Conservation (phyloP, 2,113 vertebrate genomes). For the Cavia porcellus region DNA sequence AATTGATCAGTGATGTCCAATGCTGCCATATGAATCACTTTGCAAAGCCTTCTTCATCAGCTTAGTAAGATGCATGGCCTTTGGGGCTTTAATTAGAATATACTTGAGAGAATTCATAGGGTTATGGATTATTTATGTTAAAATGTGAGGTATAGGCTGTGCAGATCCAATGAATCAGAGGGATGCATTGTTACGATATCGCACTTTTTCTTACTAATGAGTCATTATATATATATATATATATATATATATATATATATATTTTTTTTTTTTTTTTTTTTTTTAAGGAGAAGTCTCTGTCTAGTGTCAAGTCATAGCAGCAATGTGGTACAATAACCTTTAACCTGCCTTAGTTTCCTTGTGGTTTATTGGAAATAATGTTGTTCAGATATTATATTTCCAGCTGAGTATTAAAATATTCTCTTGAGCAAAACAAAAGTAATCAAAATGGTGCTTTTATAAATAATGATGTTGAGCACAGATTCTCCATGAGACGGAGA, state of each 20-base stretch:
- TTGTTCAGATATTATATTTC: conserved; percentile 84
- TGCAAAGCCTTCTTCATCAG: conserved; percentile 82
- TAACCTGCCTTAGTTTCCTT: conserved; percentile 73
- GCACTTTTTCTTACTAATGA: conserved; percentile 70
- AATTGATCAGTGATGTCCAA: conserved; percentile 79
- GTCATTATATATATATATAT: conserved; percentile 58
- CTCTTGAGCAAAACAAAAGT: conserved; percentile 86
- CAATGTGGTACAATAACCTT: conserved; percentile 55
- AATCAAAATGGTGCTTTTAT: conserved; percentile 87
- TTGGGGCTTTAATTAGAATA: conserved; percentile 85
- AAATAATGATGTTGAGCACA: conserved; percentile 84
- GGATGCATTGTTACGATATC: conserved; percentile 23
- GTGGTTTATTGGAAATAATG: conserved; percentile 74
- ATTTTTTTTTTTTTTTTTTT: no score
- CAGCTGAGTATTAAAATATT: conserved; percentile 85
- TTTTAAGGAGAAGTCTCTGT: conserved; percentile 74
- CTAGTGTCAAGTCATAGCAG: conserved; percentile 78
- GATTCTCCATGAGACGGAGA: conserved; percentile 78
- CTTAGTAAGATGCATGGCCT: conserved; percentile 80
- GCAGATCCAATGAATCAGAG: conserved; percentile 65
- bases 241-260: no score
- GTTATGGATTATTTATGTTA: conserved; percentile 81
- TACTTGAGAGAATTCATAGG: conserved; percentile 81
- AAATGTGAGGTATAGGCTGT: conserved; percentile 41
- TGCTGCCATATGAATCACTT: conserved; percentile 83